Evolutionary conservation across 2,888 invertebrate genomes (phyloP), one percentile per base, ranked within the genome.

Genomic region (Epinotia nisella): DNA sequence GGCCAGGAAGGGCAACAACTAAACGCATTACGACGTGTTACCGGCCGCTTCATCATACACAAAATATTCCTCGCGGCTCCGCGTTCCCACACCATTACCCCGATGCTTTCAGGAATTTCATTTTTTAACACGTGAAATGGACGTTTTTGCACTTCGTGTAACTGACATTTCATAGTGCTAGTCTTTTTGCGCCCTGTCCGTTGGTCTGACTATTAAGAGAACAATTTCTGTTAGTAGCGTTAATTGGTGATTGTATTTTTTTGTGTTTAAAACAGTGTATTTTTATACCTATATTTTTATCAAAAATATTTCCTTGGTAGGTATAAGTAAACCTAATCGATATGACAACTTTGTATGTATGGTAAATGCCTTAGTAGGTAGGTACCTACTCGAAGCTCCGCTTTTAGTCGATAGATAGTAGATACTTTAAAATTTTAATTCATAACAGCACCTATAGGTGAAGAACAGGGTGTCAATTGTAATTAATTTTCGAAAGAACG

Each of bases 1-100:
- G 89, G 0, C 75, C 66, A 74, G 76, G 78, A 81, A 79, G 76
- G 80, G 84, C 79, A 80, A 82, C 82, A 80, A 82, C 85, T 90
- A 88, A 91, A 87, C 87, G 84, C 86, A 89, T 91, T 91, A 91
- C 87, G 87, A 88, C 87, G 85, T 87, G 87, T 84, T 87, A 83
- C 84, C 82, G 49, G n/a, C 79, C 77, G 80, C 82, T 82, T 79
- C 77, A 83, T 87, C 85, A 85, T 84, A 83, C 82, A 75, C 77
- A 71, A 71, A 73, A 67, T 58, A 58, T 61, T 72, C 79, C 75
- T 78, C 82, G 83, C 76, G 64, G 76, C 75, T 70, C 51, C 78
- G 78, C 82, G 82, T 85, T 77, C 78, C 78, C 74, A 74, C 77
- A 74, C 81, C 84, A 83, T 85, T 85, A 85, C 78, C 78, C 78